phyloP scores from a whole-genome alignment of 1,140 invertebrate genomes.

The Danaus plexippus region DNA sequence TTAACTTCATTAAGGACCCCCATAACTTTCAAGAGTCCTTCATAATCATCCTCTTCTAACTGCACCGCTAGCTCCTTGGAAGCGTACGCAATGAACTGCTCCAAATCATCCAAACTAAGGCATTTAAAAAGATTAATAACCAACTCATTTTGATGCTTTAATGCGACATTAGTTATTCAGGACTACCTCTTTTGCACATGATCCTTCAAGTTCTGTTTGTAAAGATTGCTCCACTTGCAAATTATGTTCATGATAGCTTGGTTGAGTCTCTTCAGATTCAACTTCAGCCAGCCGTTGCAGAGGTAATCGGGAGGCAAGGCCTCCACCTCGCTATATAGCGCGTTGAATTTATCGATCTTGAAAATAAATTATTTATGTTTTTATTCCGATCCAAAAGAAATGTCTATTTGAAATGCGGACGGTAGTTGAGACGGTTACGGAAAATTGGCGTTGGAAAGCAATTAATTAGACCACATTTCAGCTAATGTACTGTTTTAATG shows the following conservation, averaged over 20 bases:
- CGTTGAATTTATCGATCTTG: conserved; percentile 65
- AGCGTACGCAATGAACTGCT: conserved; percentile 75
- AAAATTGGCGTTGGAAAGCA: too few species aligned
- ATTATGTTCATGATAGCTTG: conserved; percentile 82
- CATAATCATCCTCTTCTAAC: conserved; percentile 77
- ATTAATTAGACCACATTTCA: too few species aligned
- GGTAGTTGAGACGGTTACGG: too few species aligned
- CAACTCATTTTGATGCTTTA: neutral
- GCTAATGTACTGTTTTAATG: too few species aligned
- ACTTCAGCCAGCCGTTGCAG: conserved; percentile 80
- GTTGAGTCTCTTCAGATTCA: conserved; percentile 82
- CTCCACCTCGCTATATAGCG: conserved; percentile 58
- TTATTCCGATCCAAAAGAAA: too few species aligned
- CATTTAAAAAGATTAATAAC: conserved; percentile 17
- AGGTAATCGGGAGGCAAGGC: conserved; percentile 52
- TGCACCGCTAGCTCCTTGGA: conserved; percentile 72
- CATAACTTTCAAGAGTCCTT: conserved; percentile 75
- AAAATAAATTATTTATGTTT: conserved; percentile 2
- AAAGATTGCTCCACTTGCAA: conserved; percentile 83
- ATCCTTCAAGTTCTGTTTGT: conserved; percentile 83
- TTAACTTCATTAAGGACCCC: conserved; percentile 75
- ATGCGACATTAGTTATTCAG: neutral
- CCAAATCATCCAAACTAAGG: conserved; percentile 69
- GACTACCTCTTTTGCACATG: conserved; percentile 75
- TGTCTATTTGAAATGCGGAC: too few species aligned